Conservation (phyloP, 2,888 invertebrate genomes). For the Dioctria rufipes region DNA sequence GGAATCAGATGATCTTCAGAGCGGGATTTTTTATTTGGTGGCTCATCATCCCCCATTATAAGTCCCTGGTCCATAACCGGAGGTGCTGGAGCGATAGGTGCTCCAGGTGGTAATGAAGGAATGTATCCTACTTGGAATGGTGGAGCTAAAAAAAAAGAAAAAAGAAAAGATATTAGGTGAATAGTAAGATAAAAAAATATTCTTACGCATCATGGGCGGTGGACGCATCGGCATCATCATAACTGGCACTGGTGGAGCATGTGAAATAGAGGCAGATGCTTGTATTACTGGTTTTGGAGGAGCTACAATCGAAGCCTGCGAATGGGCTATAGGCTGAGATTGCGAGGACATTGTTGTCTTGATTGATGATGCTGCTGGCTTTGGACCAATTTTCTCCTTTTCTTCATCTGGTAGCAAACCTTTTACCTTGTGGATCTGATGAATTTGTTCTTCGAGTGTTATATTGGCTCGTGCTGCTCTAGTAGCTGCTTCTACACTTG, state of each 20-base stretch:
- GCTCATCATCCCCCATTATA: conserved; percentile 81
- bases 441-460: conserved; percentile 96
- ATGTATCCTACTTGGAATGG: conserved; percentile 72
- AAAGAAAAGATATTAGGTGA: background rate
- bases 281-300: conserved; percentile 60
- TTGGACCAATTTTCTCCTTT: conserved; percentile 97
- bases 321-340: conserved; percentile 60
- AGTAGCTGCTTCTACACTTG: conserved; percentile 96
- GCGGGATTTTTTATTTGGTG: conserved; percentile 88
- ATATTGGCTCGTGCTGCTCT: conserved; percentile 95
- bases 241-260: conserved; percentile 67
- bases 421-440: conserved; percentile 95
- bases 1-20: conserved; percentile 95
- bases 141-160: conserved; percentile 66
- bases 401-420: conserved; percentile 95
- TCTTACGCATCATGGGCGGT: conserved; percentile 71
- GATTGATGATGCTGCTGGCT: conserved; percentile 75
- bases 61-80: conserved; percentile 74
- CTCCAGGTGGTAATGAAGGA: conserved; percentile 67
- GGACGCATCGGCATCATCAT: conserved; percentile 71
- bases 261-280: conserved; percentile 57
- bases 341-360: conserved; percentile 69
- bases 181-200: background rate
- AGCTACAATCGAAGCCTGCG: conserved; percentile 56
- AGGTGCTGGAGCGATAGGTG: conserved; percentile 69